Percentiles rank a stretch among this genome's conserved stretches.
phyloP scores from a whole-genome alignment of 2,888 invertebrate species.

The Parnassius smintheus region DNA sequence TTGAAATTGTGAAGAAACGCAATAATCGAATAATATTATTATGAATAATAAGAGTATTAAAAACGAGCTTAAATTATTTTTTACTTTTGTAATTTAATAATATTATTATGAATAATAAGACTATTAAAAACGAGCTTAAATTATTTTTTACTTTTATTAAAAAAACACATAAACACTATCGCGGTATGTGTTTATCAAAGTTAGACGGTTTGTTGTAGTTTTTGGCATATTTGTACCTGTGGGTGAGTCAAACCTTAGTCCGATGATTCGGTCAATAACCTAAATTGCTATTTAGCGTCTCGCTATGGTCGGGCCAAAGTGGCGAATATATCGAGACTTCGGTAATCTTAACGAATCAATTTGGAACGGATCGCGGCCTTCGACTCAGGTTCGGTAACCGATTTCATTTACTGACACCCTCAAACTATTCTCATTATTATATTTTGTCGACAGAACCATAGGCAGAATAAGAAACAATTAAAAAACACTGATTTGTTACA shows the following conservation, averaged over 20 bases:
- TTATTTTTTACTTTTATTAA: background rate
- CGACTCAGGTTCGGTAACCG: conserved; percentile 42
- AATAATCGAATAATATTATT: too few relatives aligned
- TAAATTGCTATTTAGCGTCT: conserved; percentile 24
- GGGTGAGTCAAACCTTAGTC: conserved; percentile 19
- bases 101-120: too few relatives aligned
- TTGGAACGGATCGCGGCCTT: conserved; percentile 51
- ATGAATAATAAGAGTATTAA: too few relatives aligned
- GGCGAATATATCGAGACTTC: conserved; percentile 40
- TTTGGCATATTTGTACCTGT: conserved; percentile 13
- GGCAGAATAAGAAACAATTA: too few relatives aligned
- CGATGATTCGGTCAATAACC: conserved; percentile 24
- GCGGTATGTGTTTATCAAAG: conserved; percentile 1
- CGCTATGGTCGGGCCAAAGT: background rate
- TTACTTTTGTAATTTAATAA: background rate
- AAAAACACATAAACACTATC: background rate
- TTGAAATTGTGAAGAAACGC: too few relatives aligned
- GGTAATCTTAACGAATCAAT: conserved; percentile 61
- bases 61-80: background rate
- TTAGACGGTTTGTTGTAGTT: conserved; percentile 6
- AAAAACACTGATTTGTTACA: too few relatives aligned
- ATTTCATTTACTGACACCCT: background rate
- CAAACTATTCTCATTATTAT: too few relatives aligned
- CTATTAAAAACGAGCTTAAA: too few relatives aligned
- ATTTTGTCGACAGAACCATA: too few relatives aligned